phyloP scores from a whole-genome alignment of 2,888 invertebrate species.

The Drosophila nr. fundita region DNA sequence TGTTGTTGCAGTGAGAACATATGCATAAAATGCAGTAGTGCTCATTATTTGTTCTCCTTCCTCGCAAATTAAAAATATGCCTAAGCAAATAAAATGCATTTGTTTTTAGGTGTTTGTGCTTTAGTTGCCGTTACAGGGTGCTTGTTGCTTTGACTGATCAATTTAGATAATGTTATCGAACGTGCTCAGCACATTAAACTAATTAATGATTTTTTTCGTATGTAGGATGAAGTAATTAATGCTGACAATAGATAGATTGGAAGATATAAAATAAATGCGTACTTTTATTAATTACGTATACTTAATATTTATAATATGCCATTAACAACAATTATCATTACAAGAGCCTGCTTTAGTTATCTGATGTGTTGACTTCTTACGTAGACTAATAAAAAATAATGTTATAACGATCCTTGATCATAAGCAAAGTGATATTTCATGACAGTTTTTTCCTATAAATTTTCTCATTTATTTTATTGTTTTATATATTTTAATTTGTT shows the following conservation, averaged over 20 bases:
- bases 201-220: neutral
- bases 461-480: neutral
- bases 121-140: constrained; percentile 59
- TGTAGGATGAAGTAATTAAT: neutral
- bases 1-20: constrained; percentile 19
- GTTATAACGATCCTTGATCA: neutral
- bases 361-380: neutral
- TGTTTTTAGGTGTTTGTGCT: constrained; percentile 13
- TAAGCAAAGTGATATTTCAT: neutral
- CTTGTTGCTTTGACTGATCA: neutral
- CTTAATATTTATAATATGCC: neutral
- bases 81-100: constrained; percentile 75
- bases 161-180: neutral
- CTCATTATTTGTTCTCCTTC: constrained; percentile 82
- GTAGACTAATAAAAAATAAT: neutral
- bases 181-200: neutral
- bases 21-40: constrained; percentile 29
- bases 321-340: no score
- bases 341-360: neutral
- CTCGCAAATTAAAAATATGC: constrained; percentile 79
- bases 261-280: neutral
- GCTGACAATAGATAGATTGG: neutral
- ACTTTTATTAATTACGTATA: neutral
- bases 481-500: neutral
- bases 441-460: neutral